These are phyloP conservation scores for Nothocercus julius DNA, from an alignment of 2,113 vertebrate genomes.

Conservation along the genomic window DNA sequence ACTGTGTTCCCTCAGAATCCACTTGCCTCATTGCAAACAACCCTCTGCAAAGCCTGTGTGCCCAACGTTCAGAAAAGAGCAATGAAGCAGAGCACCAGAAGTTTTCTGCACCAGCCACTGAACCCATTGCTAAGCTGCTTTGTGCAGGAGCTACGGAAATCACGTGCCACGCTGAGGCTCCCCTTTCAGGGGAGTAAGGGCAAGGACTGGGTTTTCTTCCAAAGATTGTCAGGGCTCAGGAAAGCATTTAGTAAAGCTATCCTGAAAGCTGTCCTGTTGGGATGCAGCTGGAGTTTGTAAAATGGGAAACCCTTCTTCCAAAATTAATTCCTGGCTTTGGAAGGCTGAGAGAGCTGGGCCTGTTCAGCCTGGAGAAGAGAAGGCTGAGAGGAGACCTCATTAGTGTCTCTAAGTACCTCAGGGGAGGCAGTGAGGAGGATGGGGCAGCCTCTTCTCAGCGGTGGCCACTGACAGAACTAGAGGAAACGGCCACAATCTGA, in stretches of 20 bases:
- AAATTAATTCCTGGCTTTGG: constrained; percentile 42
- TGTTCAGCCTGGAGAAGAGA: no score
- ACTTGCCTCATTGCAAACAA: neutral
- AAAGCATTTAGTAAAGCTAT: constrained; percentile 43
- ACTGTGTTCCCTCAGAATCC: neutral
- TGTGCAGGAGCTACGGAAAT: constrained; percentile 48
- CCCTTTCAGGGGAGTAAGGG: neutral
- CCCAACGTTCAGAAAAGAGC: constrained; percentile 9
- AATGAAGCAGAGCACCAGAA: neutral
- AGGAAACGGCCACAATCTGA: no score
- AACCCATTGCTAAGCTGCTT: constrained; percentile 48
- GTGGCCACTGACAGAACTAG: no score
- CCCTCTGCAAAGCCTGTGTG: neutral
- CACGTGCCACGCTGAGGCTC: neutral
- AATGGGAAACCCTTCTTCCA: constrained; percentile 29
- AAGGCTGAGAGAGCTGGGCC: no score
- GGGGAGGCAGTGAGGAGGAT: no score
- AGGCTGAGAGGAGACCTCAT: no score
- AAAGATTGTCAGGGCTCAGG: constrained; percentile 9
- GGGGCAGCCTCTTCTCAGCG: no score
- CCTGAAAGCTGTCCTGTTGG: neutral
- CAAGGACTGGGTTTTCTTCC: constrained; percentile 8
- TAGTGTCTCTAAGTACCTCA: no score
- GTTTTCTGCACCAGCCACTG: constrained; percentile 3
- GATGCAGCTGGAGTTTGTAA: neutral